phyloP scores from a whole-genome alignment of 2,113 vertebrate genomes.

The Caloenas nicobarica region DNA sequence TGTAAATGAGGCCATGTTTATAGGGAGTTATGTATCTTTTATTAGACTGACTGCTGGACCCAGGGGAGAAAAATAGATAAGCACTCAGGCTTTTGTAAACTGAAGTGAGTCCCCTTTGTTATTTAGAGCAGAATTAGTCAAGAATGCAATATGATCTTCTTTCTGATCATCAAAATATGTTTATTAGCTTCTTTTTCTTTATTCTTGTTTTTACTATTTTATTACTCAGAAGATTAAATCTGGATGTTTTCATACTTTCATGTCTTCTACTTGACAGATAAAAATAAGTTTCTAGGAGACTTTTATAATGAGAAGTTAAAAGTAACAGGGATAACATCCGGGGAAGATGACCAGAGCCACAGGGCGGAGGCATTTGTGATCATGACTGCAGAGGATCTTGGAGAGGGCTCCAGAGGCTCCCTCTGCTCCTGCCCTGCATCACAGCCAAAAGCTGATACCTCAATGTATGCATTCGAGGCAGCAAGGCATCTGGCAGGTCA shows the following conservation, averaged over 20 bases:
- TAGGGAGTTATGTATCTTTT: not conserved
- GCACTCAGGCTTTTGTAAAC: not conserved
- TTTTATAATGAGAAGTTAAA: not conserved
- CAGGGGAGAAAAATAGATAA: not conserved
- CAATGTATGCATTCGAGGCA: not conserved
- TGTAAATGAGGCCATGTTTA: not conserved
- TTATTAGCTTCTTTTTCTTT: not conserved
- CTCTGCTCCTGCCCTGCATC: not conserved
- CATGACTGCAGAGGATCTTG: not conserved
- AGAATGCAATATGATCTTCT: not conserved
- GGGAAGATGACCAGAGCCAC: fast-evolving
- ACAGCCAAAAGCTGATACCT: not conserved
- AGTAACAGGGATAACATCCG: not conserved
- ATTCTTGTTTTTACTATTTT: not conserved
- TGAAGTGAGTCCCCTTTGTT: not conserved
- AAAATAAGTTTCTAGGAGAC: not conserved
- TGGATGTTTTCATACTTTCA: not conserved
- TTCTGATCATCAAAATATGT: not conserved
- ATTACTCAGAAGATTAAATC: not conserved
- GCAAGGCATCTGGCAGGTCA: not conserved
- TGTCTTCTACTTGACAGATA: not conserved
- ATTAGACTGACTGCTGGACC: not conserved
- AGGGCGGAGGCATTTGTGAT: not conserved
- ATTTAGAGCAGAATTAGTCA: not conserved
- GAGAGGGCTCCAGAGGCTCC: not conserved